phyloP scores from a whole-genome alignment of 1,140 invertebrate genomes.

The Octopus sinensis region DNA sequence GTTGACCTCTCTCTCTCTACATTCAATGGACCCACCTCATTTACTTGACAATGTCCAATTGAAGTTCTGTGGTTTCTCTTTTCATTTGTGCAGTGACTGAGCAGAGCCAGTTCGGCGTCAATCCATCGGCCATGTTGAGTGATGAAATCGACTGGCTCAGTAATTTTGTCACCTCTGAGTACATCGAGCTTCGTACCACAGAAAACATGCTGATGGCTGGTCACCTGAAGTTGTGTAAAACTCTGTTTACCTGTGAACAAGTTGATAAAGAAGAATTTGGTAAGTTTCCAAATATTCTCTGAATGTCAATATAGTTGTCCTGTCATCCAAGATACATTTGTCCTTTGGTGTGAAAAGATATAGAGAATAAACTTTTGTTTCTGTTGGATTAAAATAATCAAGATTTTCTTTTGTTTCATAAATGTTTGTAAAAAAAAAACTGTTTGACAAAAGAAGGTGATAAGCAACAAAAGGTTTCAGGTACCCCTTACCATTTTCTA shows the following conservation, averaged over 20 bases:
- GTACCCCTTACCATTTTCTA: too few species aligned
- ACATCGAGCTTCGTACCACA: conserved; percentile 42
- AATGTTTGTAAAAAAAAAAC: too few species aligned
- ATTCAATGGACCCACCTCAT: too few species aligned
- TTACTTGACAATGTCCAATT: neutral
- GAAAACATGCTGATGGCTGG: conserved; percentile 60
- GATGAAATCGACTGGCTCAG: conserved; percentile 61
- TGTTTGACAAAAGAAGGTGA: too few species aligned
- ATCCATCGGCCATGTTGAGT: conserved; percentile 57
- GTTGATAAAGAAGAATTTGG: conserved; percentile 54
- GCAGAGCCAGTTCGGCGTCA: conserved; percentile 54
- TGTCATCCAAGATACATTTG: too few species aligned
- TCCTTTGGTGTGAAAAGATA: too few species aligned
- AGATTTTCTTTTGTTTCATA: too few species aligned
- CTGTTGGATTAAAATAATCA: too few species aligned
- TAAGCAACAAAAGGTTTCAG: too few species aligned
- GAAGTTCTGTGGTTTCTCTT: conserved; percentile 1
- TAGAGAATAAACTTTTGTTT: too few species aligned
- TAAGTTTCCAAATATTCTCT: conserved; percentile 26
- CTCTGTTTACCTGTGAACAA: conserved; percentile 60
- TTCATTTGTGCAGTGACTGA: conserved; percentile 41
- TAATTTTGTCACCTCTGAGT: conserved; percentile 58
- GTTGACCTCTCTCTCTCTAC: too few species aligned
- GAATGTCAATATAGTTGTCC: too few species aligned
- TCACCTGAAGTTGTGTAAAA: conserved; percentile 59